Conservation (phyloP, 2,888 invertebrate species). For the Theodoxus fluviatilis region DNA sequence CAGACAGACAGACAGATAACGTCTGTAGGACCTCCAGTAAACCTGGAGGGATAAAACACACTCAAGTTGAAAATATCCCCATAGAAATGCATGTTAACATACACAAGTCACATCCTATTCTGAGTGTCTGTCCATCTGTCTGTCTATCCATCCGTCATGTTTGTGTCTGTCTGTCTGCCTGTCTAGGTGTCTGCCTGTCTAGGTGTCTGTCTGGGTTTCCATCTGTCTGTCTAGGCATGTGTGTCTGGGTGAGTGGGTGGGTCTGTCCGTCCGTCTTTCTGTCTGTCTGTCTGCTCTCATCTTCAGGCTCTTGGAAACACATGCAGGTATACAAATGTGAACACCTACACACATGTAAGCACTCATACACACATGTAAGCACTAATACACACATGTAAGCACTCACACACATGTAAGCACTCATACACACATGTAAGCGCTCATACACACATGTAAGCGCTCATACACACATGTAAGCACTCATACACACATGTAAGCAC, state of each 20-base stretch:
- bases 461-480: too few relatives aligned
- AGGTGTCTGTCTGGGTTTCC: neutral
- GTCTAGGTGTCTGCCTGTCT: slow-evolving; percentile 10
- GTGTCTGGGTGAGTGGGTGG: neutral
- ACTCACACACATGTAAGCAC: neutral
- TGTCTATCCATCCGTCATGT: neutral
- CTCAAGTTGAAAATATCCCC: too few relatives aligned
- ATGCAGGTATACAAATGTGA: neutral
- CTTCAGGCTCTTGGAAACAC: too few relatives aligned
- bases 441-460: too few relatives aligned
- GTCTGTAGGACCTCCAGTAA: too few relatives aligned
- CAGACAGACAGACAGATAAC: too few relatives aligned
- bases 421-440: too few relatives aligned
- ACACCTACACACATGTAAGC: neutral
- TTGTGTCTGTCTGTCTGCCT: neutral
- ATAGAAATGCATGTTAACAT: neutral
- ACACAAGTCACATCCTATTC: neutral
- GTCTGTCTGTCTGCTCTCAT: slow-evolving; percentile 16
- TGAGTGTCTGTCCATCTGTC: neutral
- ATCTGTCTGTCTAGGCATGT: neutral
- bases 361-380: neutral
- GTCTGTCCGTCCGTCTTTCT: neutral
- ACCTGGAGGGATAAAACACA: too few relatives aligned
- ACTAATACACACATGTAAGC: too few relatives aligned
- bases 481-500: too few relatives aligned